phyloP scores from a whole-genome alignment of 2,797 vertebrate genomes.

The Fratercula arctica region DNA sequence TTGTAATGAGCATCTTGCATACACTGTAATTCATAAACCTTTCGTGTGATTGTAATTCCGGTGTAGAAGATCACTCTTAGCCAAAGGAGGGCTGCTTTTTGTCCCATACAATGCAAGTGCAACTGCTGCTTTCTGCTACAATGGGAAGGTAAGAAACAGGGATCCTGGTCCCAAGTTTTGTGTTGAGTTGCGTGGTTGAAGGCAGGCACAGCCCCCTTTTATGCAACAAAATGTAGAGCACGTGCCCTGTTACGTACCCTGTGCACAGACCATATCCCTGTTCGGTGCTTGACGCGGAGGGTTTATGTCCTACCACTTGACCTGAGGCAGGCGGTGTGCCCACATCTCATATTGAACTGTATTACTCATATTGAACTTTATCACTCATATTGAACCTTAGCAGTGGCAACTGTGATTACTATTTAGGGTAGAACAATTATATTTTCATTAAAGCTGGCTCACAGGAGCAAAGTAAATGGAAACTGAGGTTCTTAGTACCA shows the following conservation, averaged over 20 bases:
- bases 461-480: not conserved
- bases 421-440: not conserved
- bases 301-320: not conserved
- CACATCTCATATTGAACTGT: not conserved
- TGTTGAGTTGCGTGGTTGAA: not conserved
- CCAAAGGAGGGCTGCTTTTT: fast-evolving
- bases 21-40: not conserved
- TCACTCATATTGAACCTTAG: too few species aligned
- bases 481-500: not conserved
- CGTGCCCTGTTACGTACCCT: fast-evolving
- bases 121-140: not conserved
- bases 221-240: not conserved
- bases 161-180: not conserved
- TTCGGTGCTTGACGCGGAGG: not conserved
- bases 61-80: not conserved
- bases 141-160: not conserved
- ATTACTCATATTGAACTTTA: not conserved
- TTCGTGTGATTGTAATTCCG: not conserved
- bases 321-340: not conserved
- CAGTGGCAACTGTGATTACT: not conserved
- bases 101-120: not conserved
- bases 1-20: not conserved
- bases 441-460: not conserved
- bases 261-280: too few species aligned
- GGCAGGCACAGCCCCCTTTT: not conserved